Evolutionary conservation across 2,888 invertebrate genomes (phyloP).

Genomic region (Stenotaenia linearis): DNA sequence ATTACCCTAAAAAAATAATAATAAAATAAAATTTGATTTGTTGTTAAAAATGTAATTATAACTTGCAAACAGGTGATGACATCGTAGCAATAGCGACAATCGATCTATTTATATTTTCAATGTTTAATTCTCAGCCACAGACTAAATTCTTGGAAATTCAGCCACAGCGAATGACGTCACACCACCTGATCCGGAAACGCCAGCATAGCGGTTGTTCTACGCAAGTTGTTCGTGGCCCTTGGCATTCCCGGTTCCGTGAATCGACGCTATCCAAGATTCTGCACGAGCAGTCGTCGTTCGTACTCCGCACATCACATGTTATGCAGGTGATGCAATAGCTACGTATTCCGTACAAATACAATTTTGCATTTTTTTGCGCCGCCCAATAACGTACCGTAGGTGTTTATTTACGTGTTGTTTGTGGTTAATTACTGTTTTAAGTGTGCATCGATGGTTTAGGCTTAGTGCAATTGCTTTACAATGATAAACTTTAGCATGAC

Average conservation of each 20-base stretch:
- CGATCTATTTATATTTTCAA: not conserved
- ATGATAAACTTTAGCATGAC: not conserved
- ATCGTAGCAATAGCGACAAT: not conserved
- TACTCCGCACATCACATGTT: not conserved
- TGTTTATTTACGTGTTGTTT: not conserved
- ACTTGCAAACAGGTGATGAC: not conserved
- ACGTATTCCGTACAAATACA: not conserved
- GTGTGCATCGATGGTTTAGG: not conserved
- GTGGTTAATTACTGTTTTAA: not conserved
- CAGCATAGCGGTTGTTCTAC: not conserved
- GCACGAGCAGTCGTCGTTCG: not conserved
- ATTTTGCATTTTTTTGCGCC: not conserved
- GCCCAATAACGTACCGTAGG: not conserved
- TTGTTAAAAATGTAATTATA: not conserved
- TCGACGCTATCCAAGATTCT: not conserved
- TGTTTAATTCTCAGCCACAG: not conserved
- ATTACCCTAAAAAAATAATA: too few relatives aligned
- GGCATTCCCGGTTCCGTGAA: slow-evolving; percentile 1
- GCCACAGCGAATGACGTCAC: not conserved
- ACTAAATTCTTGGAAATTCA: not conserved
- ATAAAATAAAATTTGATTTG: too few relatives aligned
- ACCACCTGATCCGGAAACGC: not conserved
- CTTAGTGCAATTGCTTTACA: not conserved
- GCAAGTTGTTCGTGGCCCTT: not conserved
- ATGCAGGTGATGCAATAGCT: not conserved